Evolutionary conservation across 1,140 invertebrate species (phyloP).

Genomic region (Drosophila mayri): DNA sequence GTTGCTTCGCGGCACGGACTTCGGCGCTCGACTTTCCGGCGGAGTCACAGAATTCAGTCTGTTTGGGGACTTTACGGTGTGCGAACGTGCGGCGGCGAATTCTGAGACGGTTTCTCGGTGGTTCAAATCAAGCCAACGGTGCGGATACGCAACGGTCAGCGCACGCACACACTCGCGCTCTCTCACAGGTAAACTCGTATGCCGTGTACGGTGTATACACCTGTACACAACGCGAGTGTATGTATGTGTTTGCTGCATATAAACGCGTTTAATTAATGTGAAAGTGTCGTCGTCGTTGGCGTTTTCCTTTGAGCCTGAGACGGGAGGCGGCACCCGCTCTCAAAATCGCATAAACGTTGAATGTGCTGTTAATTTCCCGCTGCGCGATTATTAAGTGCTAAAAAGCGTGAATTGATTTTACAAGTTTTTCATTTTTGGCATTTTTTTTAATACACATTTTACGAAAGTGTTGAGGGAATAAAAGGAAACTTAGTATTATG

Average conservation of each 20-base stretch:
- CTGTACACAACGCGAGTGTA: slow-evolving; percentile 18
- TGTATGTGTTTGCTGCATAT: slow-evolving; percentile 51
- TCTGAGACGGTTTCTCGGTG: slow-evolving; percentile 16
- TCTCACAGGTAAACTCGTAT: slow-evolving; percentile 49
- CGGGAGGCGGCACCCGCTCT: slow-evolving; percentile 15
- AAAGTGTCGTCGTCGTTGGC: slow-evolving; percentile 72
- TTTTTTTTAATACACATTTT: not conserved
- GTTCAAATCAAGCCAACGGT: slow-evolving; percentile 21
- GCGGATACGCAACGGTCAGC: slow-evolving; percentile 53
- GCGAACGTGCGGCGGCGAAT: slow-evolving; percentile 59
- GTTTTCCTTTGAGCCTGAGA: slow-evolving; percentile 33
- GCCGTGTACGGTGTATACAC: slow-evolving; percentile 16
- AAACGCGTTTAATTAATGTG: slow-evolving; percentile 81
- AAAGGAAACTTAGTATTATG: not conserved
- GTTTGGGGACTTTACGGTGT: slow-evolving; percentile 78
- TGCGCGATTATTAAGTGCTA: slow-evolving; percentile 68
- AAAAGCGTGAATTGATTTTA: slow-evolving; percentile 59
- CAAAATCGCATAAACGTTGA: slow-evolving; percentile 46
- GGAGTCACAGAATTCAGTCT: slow-evolving; percentile 64
- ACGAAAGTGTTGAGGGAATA: not conserved
- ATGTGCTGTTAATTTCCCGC: slow-evolving; percentile 70
- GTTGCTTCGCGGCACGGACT: slow-evolving; percentile 67
- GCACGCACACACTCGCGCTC: slow-evolving; percentile 20
- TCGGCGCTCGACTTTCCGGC: slow-evolving; percentile 39
- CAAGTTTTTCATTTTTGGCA: slow-evolving; percentile 15